Evolutionary conservation across 2,113 vertebrate species (phyloP).

Genomic region (Mormyrus lacerda): DNA sequence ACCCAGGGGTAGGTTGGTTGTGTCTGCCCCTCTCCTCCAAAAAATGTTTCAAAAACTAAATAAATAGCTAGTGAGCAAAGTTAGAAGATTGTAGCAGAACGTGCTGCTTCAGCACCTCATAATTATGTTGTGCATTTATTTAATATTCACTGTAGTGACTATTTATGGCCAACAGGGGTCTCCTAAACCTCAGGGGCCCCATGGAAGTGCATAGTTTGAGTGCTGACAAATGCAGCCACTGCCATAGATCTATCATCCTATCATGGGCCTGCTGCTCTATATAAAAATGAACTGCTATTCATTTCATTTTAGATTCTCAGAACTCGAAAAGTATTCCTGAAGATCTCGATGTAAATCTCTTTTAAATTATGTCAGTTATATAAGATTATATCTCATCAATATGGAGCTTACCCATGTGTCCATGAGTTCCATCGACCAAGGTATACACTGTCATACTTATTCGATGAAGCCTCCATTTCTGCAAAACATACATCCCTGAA

Average conservation of each 20-base stretch:
- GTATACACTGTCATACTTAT: not conserved
- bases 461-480: not conserved
- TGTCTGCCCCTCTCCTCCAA: not conserved
- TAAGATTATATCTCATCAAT: not conserved
- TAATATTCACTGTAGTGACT: not conserved
- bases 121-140: not conserved
- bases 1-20: not conserved
- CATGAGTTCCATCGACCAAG: not conserved
- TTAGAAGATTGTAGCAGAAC: not conserved
- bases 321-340: not conserved
- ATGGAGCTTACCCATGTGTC: not conserved
- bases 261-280: not conserved
- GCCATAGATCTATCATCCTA: not conserved
- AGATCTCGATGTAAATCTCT: not conserved
- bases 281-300: not conserved
- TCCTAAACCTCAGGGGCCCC: not conserved
- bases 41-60: not conserved
- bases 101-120: not conserved
- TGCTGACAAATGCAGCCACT: not conserved
- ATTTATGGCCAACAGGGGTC: not conserved
- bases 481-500: not conserved
- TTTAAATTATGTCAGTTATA: not conserved
- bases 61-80: not conserved
- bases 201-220: not conserved
- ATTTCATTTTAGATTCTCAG: not conserved